A percentile compares a stretch with the other conserved stretches of the same genome.
Evolutionary conservation across 2,113 vertebrate species (phyloP).

Genomic region (Sapajus apella): DNA sequence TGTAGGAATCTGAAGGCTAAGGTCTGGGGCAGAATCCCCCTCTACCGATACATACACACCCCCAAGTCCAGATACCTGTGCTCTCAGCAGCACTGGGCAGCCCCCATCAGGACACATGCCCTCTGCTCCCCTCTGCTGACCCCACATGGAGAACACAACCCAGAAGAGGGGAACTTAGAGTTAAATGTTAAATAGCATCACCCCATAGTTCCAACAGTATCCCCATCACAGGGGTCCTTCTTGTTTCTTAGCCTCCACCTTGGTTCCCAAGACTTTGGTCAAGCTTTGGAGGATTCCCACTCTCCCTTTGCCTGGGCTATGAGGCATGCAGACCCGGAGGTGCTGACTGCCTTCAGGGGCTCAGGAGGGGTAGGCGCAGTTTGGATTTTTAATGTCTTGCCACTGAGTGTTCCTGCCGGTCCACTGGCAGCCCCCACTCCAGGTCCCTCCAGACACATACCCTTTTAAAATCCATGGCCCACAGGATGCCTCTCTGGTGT

Average conservation of each 20-base stretch:
- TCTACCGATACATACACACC: no score
- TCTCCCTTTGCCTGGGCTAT: neutral
- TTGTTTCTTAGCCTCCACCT: neutral
- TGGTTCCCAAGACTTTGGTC: neutral
- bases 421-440: no score
- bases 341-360: neutral
- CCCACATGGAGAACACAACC: neutral
- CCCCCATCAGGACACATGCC: neutral
- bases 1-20: neutral
- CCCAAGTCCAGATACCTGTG: neutral
- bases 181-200: neutral
- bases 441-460: accelerated
- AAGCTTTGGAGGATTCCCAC: neutral
- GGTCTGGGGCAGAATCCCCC: neutral
- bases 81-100: neutral
- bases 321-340: accelerated
- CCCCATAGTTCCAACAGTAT: neutral
- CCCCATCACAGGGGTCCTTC: neutral
- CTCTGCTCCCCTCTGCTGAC: neutral
- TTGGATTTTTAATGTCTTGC: neutral
- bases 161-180: neutral
- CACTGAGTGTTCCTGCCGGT: neutral
- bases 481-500: neutral
- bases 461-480: neutral
- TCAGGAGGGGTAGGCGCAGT: neutral